Evolutionary conservation across 2,797 vertebrate genomes (phyloP).

Genomic region (Tadarida brasiliensis): DNA sequence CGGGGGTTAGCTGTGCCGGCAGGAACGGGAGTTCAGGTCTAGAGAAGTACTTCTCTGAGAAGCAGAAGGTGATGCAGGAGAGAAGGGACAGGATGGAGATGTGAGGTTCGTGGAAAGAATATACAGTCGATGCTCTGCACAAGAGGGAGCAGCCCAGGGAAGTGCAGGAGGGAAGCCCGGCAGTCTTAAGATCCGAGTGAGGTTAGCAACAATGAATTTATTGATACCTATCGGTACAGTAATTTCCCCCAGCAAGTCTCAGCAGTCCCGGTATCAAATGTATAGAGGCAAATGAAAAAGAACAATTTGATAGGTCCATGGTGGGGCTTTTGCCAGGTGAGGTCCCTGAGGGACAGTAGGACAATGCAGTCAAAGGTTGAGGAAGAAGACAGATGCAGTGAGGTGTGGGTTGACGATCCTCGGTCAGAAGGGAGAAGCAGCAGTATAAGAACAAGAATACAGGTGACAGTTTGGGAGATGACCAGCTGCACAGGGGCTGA

Average conservation of each 20-base stretch:
- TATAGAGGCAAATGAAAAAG: not conserved
- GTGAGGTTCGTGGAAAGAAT: not conserved
- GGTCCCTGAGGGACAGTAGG: not conserved
- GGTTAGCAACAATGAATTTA: not conserved
- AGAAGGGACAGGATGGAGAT: not conserved
- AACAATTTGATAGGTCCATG: not conserved
- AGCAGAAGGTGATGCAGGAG: not conserved
- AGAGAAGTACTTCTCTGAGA: not conserved
- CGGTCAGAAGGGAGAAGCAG: not conserved
- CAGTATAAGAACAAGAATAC: not conserved
- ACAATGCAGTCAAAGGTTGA: not conserved
- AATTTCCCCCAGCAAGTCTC: slow-evolving; percentile 1
- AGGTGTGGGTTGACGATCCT: not conserved
- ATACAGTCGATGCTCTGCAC: not conserved
- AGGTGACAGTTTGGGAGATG: not conserved
- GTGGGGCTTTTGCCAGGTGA: not conserved
- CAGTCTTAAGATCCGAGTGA: not conserved
- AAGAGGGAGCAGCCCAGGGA: not conserved
- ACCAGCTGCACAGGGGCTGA: not conserved
- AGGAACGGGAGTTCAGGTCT: not conserved
- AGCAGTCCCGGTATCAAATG: not conserved
- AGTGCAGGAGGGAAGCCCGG: not conserved
- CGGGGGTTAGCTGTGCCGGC: too few relatives aligned
- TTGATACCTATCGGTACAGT: not conserved
- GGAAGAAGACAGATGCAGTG: not conserved